A percentile compares a stretch with the other conserved stretches of the same genome.
phyloP scores from a whole-genome alignment of 2,113 vertebrate species.

The Edolisoma coerulescens region DNA sequence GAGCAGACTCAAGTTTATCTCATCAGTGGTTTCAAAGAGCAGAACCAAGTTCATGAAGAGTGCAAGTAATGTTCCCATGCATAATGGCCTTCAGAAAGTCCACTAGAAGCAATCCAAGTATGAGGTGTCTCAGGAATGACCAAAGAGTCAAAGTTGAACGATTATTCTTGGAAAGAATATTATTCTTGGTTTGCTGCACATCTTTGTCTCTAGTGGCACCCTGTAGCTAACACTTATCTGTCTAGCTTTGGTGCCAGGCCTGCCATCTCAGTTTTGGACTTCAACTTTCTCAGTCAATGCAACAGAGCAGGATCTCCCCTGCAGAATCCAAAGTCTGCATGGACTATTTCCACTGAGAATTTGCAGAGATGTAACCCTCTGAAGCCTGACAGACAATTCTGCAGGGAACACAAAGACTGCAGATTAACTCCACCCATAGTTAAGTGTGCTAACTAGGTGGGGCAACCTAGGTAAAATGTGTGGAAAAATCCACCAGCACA shows the following conservation, averaged over 20 bases:
- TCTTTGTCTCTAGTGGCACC: fast-evolving
- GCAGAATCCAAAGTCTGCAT: fast-evolving
- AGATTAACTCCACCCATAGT: neutral
- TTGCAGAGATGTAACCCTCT: neutral
- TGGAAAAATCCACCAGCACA: neutral
- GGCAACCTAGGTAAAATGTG: neutral
- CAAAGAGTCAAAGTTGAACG: neutral
- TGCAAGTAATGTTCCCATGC: neutral
- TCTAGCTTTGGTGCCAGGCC: neutral
- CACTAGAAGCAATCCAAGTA: neutral
- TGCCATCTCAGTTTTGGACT: neutral
- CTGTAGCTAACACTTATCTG: neutral
- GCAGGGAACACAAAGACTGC: neutral
- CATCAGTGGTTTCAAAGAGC: neutral
- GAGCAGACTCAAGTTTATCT: neutral
- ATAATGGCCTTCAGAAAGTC: neutral
- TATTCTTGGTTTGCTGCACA: neutral
- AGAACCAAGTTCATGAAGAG: neutral
- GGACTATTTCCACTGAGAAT: neutral
- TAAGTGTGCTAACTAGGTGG: neutral
- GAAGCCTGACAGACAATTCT: neutral
- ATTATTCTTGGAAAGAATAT: neutral
- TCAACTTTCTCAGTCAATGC: neutral
- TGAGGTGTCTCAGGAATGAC: neutral
- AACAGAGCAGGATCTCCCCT: neutral